These are phyloP conservation scores for Tetramorium bicarinatum DNA, from an alignment of 2,888 invertebrate species.

Conservation along the genomic window DNA sequence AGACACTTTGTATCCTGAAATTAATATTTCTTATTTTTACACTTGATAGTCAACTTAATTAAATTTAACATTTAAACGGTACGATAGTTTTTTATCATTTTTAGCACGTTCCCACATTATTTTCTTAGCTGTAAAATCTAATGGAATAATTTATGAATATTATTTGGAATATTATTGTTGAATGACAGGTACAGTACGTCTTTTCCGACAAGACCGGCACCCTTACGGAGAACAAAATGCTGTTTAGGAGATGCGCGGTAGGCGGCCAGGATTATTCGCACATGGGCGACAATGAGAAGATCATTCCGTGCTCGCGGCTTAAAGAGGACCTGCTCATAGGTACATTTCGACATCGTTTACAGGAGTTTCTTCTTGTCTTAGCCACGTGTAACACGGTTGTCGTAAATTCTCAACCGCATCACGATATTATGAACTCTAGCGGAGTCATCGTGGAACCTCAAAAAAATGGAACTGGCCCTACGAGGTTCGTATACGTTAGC, in stretches of 20 bases:
- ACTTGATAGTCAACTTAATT: neutral
- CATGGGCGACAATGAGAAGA: slow-evolving; percentile 90
- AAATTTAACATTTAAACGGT: neutral
- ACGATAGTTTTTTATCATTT: neutral
- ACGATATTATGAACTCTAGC: slow-evolving; percentile 91
- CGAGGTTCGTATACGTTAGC: slow-evolving; percentile 86
- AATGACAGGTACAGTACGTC: slow-evolving; percentile 91
- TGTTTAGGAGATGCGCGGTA: slow-evolving; percentile 96
- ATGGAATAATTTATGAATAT: neutral
- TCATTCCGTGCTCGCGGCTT: slow-evolving; percentile 87
- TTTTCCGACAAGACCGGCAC: slow-evolving; percentile 99
- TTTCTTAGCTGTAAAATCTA: slow-evolving; percentile 3
- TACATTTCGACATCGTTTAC: slow-evolving; percentile 90
- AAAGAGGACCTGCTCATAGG: slow-evolving; percentile 88
- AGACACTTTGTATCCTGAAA: neutral
- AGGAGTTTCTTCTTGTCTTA: slow-evolving; percentile 96
- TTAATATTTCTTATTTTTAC: neutral
- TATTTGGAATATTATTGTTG: slow-evolving; percentile 12
- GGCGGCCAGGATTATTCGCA: slow-evolving; percentile 96
- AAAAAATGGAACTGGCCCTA: slow-evolving; percentile 78
- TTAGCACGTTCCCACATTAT: neutral
- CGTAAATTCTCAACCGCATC: slow-evolving; percentile 94
- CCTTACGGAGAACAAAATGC: slow-evolving; percentile 98
- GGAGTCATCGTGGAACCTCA: slow-evolving; percentile 88
- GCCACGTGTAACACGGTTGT: slow-evolving; percentile 99